Evolutionary conservation across 1,140 invertebrate genomes (phyloP), one percentile per base, ranked within the genome.

Genomic region (Euwallacea fornicatus): DNA sequence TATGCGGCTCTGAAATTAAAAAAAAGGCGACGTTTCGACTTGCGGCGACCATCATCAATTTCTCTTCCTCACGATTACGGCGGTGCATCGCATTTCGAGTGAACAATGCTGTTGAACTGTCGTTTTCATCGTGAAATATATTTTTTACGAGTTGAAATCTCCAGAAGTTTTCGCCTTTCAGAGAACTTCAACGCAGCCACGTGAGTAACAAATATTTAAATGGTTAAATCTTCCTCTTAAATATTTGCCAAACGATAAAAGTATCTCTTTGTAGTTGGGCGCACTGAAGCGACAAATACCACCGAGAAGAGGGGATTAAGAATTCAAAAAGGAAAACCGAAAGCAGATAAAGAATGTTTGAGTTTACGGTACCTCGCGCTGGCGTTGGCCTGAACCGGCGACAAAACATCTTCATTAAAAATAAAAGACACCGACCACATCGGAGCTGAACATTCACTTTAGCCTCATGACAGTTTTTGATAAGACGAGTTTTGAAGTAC

Each of bases 211-310:
- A 64, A 64, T 64, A 50, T 64, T 64, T 64, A 46, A 47, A 50
- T 50, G 46, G 15, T 50, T 16, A 64, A 16, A 46, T 64, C 13
- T n/a, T 8, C 15, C 61, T 9, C 13, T 46, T 64, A 47, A 64
- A 64, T 64, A 64, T 65, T 65, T 65, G 63, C 21, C 46, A 65
- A 65, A 65, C 46, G 50, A 54, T 65, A 65, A 65, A 65, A 53
- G 63, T 65, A 16, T 65, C 46, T 65, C 63, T 65, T 54, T 53
- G 46, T 65, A 33, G 10, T 15, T 7, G 9, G 7, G 61, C 9
- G 46, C 61, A 16, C 61, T 50, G 43, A 33, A 63, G 61, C 61
- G 61, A 47, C 61, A 47, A 13, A 63, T 63, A 8, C 61, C 61
- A 16, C 42, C 11, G 58, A 13, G 58, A 41, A 63, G 16, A 63